Base-by-base conservation (phyloP, 2,888 invertebrate species). In the Cheilosia urbana region DNA sequence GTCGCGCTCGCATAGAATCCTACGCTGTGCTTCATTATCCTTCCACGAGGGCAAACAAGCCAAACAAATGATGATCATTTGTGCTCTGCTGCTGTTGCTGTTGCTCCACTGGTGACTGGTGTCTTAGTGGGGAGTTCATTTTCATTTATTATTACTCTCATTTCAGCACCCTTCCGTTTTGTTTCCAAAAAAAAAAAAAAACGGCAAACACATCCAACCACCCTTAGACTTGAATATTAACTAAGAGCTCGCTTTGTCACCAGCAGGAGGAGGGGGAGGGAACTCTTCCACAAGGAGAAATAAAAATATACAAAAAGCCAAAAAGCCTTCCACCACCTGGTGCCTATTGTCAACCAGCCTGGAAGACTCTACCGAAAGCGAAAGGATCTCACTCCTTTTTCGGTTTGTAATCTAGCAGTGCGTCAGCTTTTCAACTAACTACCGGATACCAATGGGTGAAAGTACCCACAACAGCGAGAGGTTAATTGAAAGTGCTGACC, bases 91-190 rank as follows among this genome's bases (percentile, higher is more conserved):
- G 71, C 62, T 68, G 60, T 2, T 76, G 71, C 62, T 68, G 60
- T 2, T 53, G 53, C 80, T 40, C 47, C 47, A 34, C 40, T 62
- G 49, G 40, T 42, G 11, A 34, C 40, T 62, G 49, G 40, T 42
- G 11, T 84, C 69, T 84, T 57, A 53, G 62, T 68, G 83, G 72
- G 88, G 88, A 88, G 89, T 89, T 90, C 90, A 89, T 90, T 90
- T 90, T 91, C 90, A 90, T 89, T 88, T 90, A 90, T 89, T 91
- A 90, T 90, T 79, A 89, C 88, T 89, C 90, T 88, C 89, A 89
- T 91, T 91, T 90, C 89, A 90, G 89, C 88, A 89, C 89, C 87
- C 89, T 90, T 91, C 90, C 87, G 90, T 68, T 82, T 87, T 82
- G 55, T 73, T 78, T 78, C 19, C 34, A 24, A 63, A 62, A 55